Percentiles rank a stretch among this genome's conserved stretches.
phyloP scores from a whole-genome alignment of 2,113 vertebrate species.

The Pongo pygmaeus region DNA sequence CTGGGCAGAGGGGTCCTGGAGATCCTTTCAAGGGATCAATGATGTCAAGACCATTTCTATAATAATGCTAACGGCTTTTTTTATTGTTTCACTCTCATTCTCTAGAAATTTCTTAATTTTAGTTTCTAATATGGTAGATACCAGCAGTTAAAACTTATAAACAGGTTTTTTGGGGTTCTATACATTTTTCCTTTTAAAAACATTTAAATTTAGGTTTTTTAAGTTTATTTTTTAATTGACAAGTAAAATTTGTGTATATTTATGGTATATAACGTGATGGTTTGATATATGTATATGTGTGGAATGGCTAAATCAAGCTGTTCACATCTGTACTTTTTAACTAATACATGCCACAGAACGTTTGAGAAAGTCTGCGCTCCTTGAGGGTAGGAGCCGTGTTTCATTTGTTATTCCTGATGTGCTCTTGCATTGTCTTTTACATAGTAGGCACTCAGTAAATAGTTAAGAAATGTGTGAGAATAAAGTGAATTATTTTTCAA shows the following conservation, averaged over 20 bases:
- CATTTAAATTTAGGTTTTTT: not conserved
- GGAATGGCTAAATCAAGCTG: not conserved
- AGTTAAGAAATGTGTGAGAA: not conserved
- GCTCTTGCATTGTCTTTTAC: not conserved
- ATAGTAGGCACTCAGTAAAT: not conserved
- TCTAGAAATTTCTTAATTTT: not conserved
- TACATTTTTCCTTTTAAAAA: not conserved
- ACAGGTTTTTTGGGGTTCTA: not conserved
- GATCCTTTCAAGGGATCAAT: not conserved
- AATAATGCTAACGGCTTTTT: not conserved
- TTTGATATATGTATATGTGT: not conserved
- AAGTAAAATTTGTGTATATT: not conserved
- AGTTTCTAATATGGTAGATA: not conserved
- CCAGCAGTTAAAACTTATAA: not conserved
- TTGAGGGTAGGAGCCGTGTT: not conserved
- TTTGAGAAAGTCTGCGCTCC: not conserved
- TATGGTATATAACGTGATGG: not conserved
- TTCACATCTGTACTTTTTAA: not conserved
- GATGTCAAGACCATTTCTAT: conserved; percentile 19
- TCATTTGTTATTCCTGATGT: not conserved
- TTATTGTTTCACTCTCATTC: not conserved
- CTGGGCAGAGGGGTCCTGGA: not conserved
- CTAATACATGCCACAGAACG: not conserved
- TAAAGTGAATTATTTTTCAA: not conserved
- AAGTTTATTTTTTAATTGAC: not conserved